Evolutionary conservation across 2,797 vertebrate genomes (phyloP).

Genomic region (Megaceryle alcyon): DNA sequence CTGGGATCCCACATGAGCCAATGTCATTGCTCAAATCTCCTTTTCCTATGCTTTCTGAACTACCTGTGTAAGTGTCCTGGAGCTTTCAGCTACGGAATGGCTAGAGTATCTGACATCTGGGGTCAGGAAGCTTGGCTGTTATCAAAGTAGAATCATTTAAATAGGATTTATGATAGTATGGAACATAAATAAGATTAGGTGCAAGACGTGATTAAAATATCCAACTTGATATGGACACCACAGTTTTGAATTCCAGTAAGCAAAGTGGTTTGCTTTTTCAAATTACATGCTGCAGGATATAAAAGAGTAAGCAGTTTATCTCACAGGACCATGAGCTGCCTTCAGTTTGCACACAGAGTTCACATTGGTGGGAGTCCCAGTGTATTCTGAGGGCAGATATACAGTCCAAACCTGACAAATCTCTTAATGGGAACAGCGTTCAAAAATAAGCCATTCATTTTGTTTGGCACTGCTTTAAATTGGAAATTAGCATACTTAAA

Average conservation of each 20-base stretch:
- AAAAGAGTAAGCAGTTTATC: slow-evolving; percentile 4
- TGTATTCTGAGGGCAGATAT: background rate
- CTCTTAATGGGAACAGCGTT: background rate
- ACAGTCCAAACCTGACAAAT: background rate
- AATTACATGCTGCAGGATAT: background rate
- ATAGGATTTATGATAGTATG: background rate
- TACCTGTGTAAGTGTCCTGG: background rate
- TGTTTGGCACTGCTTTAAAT: background rate
- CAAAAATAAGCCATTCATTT: background rate
- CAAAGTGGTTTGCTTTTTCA: background rate
- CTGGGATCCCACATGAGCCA: background rate
- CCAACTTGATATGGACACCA: background rate
- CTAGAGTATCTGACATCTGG: background rate
- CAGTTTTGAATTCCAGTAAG: background rate
- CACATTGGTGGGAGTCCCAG: background rate
- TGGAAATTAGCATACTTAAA: background rate
- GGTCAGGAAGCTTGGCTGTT: background rate
- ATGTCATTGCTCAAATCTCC: background rate
- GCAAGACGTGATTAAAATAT: background rate
- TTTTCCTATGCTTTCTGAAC: background rate
- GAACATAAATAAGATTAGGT: background rate
- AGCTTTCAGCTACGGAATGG: background rate
- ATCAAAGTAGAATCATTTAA: background rate
- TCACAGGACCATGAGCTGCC: background rate
- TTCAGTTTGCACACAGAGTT: background rate